Percentiles rank a stretch among this genome's conserved stretches.
Evolutionary conservation across 2,797 vertebrate species (phyloP).

Genomic region (Alosa sapidissima): DNA sequence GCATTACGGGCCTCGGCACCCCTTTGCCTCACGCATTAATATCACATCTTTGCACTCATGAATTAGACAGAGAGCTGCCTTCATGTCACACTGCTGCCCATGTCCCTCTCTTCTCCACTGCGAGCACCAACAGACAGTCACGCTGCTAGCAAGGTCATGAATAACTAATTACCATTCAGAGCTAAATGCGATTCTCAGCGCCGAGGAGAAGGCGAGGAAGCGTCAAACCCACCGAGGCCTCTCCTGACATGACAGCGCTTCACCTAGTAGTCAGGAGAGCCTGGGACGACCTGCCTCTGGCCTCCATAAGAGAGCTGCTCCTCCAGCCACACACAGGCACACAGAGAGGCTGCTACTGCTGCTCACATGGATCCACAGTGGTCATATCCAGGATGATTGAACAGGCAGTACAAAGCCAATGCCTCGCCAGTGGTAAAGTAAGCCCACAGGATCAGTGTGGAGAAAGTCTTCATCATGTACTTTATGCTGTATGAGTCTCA

Average conservation of each 20-base stretch:
- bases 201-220: conserved; percentile 29
- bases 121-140: conserved; percentile 16
- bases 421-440: background rate
- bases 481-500: too few relatives aligned
- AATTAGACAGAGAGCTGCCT: conserved; percentile 41
- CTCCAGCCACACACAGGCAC: background rate
- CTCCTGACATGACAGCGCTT: conserved; percentile 34
- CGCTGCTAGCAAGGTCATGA: conserved; percentile 36
- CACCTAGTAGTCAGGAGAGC: conserved; percentile 18
- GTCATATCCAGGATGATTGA: too few relatives aligned
- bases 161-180: conserved; percentile 37
- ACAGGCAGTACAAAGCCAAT: too few relatives aligned
- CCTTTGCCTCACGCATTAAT: conserved; percentile 41
- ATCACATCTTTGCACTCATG: conserved; percentile 45
- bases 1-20: conserved; percentile 24
- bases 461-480: too few relatives aligned
- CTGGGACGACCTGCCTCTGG: conserved; percentile 34
- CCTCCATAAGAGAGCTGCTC: background rate
- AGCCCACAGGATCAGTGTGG: too few relatives aligned
- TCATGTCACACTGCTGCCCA: conserved; percentile 26
- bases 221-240: conserved; percentile 31
- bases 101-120: background rate
- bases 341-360: background rate
- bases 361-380: background rate
- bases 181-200: conserved; percentile 22